Base-by-base conservation (phyloP, 1,140 invertebrate genomes). In the Neodiprion fabricii region DNA sequence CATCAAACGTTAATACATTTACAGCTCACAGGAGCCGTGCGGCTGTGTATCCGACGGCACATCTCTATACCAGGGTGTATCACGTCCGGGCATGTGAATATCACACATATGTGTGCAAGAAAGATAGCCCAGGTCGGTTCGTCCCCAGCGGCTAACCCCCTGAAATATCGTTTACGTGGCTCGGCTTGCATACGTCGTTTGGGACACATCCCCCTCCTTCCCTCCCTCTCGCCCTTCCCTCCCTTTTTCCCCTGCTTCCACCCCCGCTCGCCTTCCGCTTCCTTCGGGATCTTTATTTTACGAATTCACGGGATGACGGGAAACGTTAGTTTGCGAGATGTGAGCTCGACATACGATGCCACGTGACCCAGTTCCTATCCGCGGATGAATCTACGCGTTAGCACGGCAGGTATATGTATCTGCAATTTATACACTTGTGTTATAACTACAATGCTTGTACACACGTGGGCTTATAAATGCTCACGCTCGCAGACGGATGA, bases 141-240 rank as follows among this genome's bases (percentile, higher is more conserved):
- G 86, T 88, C 87, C 86, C 87, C 82, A 87, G 86, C 82, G 87
- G 86, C 85, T 87, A 87, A 87, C 86, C 86, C 86, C 81, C 85
- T 88, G 86, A 88, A 88, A 88, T 88, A 88, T 88, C 86, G 87
- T 86, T 88, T 87, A 87, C 86, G 86, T 88, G 87, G 88, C 85
- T 83, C 86, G 82, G 82, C 83, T 83, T 86, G 86, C 85, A 87
- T 87, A 87, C 84, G 83, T 86, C 84, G 85, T 86, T 87, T 86
- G 85, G 83, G 87, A 87, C 86, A 87, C 84, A 87, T 85, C 84
- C 81, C 83, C 78, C 79, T 78, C 79, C 77, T 75, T 3, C 28
- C 28, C 28, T 40, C 28, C 28, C 28, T 40, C 28, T 5, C 28
- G 28, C 2, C 17, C 78, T 79, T 72, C 78, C 68, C 67, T 70